Percentiles rank a stretch among this genome's conserved stretches.
Conservation (phyloP, 2,888 invertebrate genomes). For the Folsomia manolachei region DNA sequence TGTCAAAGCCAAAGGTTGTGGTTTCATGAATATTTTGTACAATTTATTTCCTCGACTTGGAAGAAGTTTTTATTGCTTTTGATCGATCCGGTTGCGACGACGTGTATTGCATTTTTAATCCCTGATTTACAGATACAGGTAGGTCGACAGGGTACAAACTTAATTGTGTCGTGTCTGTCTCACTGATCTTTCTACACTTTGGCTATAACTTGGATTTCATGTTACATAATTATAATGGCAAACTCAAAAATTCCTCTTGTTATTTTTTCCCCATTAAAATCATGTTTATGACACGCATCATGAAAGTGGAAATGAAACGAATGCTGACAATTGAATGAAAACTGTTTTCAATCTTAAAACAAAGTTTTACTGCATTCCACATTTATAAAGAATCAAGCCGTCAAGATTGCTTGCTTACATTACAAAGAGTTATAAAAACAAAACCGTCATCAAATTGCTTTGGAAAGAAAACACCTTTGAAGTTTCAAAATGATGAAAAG, state of each 20-base stretch:
- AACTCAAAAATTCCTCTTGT: too few relatives aligned
- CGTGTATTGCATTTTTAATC: slow-evolving; percentile 1
- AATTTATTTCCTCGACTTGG: background rate
- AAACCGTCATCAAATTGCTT: background rate
- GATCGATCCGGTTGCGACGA: background rate
- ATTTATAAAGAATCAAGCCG: too few relatives aligned
- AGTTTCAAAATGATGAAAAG: too few relatives aligned
- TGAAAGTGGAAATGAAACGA: too few relatives aligned
- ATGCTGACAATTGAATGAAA: too few relatives aligned
- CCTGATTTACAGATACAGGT: background rate
- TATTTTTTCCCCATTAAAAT: too few relatives aligned
- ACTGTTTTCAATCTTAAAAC: too few relatives aligned
- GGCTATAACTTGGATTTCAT: background rate
- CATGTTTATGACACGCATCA: too few relatives aligned
- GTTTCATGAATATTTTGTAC: background rate
- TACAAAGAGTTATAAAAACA: background rate
- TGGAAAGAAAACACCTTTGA: background rate
- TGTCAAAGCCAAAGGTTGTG: background rate
- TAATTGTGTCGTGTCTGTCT: slow-evolving; percentile 1
- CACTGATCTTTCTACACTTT: background rate
- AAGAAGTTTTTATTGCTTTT: background rate
- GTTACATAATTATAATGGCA: too few relatives aligned
- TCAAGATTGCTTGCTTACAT: too few relatives aligned
- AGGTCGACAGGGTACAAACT: background rate
- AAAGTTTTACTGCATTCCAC: too few relatives aligned